These are phyloP conservation scores for Acronicta aceris DNA, from an alignment of 2,888 invertebrate genomes.

Conservation along the genomic window DNA sequence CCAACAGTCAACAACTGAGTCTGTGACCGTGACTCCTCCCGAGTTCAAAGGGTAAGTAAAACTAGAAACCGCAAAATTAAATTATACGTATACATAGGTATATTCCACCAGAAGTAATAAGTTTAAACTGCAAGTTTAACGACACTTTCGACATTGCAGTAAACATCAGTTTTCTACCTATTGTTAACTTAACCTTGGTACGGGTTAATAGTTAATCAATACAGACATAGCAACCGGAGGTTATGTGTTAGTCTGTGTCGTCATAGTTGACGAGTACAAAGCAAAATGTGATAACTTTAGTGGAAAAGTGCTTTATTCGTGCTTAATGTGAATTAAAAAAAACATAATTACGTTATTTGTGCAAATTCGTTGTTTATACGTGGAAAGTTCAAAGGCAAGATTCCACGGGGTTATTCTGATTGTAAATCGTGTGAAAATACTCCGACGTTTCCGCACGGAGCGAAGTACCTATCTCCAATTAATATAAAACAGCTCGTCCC, in stretches of 20 bases:
- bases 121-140: constrained; percentile 1
- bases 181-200: constrained; percentile 38
- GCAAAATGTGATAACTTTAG: constrained; percentile 31
- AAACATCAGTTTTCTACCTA: constrained; percentile 1
- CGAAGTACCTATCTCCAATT: no score
- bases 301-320: constrained; percentile 26
- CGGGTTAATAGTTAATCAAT: constrained; percentile 43
- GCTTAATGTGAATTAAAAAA: constrained; percentile 13
- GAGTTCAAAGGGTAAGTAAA: no score
- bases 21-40: no score
- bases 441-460: no score
- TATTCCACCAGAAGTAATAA: neutral
- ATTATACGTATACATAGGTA: no score
- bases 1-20: no score
- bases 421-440: no score
- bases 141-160: constrained; percentile 1
- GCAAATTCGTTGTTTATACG: neutral
- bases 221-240: constrained; percentile 36
- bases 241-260: constrained; percentile 15
- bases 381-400: constrained; percentile 7
- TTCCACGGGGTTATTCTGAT: no score
- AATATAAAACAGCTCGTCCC: no score
- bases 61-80: no score
- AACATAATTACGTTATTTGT: neutral
- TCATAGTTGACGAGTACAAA: constrained; percentile 17